A percentile compares a stretch with the other conserved stretches of the same genome.
Evolutionary conservation across 2,797 vertebrate species (phyloP).

Genomic region (Sebastes miniatus): DNA sequence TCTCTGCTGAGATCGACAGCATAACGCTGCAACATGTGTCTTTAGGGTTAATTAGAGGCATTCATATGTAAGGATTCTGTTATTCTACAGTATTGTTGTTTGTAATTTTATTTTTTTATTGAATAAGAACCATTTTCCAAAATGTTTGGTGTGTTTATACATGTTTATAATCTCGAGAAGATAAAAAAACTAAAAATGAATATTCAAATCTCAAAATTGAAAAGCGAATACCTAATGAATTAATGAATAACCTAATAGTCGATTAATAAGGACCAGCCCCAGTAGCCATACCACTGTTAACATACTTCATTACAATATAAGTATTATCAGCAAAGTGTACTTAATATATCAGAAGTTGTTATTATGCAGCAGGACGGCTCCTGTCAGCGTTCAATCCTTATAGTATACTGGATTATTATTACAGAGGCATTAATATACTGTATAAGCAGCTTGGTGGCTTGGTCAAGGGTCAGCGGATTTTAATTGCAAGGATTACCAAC

Average conservation of each 20-base stretch:
- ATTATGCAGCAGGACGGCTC: background rate
- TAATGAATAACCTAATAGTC: no score
- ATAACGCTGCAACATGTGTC: no score
- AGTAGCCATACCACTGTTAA: background rate
- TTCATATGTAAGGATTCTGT: no score
- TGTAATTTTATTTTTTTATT: no score
- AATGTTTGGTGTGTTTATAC: no score
- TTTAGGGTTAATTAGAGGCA: no score
- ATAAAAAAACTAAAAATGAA: no score
- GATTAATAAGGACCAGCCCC: accelerated
- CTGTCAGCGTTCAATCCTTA: background rate
- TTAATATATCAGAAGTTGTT: background rate
- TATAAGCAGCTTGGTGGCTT: background rate
- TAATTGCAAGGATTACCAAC: background rate
- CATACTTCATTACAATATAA: background rate
- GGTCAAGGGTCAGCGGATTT: background rate
- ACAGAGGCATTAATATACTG: background rate
- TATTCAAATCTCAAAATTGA: accelerated
- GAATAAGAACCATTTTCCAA: no score
- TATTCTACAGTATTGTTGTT: no score
- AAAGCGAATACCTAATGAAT: accelerated
- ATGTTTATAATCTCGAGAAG: no score
- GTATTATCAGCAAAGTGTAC: background rate
- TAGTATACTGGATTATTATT: background rate
- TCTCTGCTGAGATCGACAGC: no score